A percentile compares a stretch with the other conserved stretches of the same genome.
Evolutionary conservation across 2,113 vertebrate genomes (phyloP).

Genomic region (Onychostoma macrolepis): DNA sequence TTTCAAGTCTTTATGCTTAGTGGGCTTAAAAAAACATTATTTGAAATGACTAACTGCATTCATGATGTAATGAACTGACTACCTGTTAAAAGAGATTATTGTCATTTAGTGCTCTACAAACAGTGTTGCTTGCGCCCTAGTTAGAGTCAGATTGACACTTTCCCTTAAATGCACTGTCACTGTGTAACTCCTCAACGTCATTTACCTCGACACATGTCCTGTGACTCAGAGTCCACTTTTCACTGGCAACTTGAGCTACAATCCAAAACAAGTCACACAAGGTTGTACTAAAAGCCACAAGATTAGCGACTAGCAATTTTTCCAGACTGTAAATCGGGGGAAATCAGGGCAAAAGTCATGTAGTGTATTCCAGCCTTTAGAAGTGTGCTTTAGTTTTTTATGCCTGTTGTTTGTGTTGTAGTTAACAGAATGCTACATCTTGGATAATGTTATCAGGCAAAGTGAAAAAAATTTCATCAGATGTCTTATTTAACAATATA

Average conservation of each 20-base stretch:
- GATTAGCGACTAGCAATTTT: not conserved
- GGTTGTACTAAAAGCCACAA: not conserved
- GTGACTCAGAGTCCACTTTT: conserved; percentile 12
- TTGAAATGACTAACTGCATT: not conserved
- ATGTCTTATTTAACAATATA: not conserved
- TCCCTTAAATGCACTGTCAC: conserved; percentile 23
- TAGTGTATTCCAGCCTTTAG: not conserved
- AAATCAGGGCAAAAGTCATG: too few species aligned
- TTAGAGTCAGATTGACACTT: conserved; percentile 39
- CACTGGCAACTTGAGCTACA: not conserved
- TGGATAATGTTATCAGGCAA: not conserved
- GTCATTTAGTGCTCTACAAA: not conserved
- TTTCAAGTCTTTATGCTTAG: not conserved
- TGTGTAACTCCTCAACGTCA: not conserved
- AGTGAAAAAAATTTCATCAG: not conserved
- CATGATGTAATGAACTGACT: conserved; percentile 4
- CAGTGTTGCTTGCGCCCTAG: conserved; percentile 19
- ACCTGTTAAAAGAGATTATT: conserved; percentile 48
- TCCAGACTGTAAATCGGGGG: not conserved
- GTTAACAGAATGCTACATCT: not conserved
- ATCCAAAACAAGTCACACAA: conserved; percentile 8
- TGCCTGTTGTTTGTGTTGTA: not conserved
- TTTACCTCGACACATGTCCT: conserved; percentile 39
- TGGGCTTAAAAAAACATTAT: not conserved
- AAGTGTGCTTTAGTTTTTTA: not conserved